phyloP scores from a whole-genome alignment of 1,140 invertebrate species.

The Aphidius gifuensis region DNA sequence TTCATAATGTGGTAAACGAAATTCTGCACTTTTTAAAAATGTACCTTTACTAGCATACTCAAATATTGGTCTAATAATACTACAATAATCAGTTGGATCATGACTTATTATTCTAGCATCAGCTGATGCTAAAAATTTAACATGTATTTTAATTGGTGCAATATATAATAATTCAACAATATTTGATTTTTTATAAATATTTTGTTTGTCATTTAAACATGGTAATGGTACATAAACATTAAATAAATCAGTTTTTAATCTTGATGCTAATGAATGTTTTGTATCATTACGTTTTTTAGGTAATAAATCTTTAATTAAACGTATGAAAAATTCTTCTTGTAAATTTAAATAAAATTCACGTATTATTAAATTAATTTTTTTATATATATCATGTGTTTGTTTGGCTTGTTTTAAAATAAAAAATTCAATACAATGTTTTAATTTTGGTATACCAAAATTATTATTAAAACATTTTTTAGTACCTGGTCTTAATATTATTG shows the following conservation, averaged over 20 bases:
- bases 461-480: constrained; percentile 45
- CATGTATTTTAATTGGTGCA: constrained; percentile 65
- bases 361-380: constrained; percentile 69
- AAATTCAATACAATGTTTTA: constrained; percentile 70
- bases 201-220: constrained; percentile 15
- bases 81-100: constrained; percentile 36
- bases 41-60: constrained; percentile 40
- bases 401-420: constrained; percentile 62
- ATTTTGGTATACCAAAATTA: constrained; percentile 49
- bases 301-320: constrained; percentile 39
- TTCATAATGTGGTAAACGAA: constrained; percentile 77
- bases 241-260: constrained; percentile 42
- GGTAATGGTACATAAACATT: constrained; percentile 33
- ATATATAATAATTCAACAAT: constrained; percentile 68
- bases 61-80: constrained; percentile 39
- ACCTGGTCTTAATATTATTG: constrained; percentile 69
- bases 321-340: constrained; percentile 67
- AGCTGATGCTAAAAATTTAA: constrained; percentile 61
- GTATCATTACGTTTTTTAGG: constrained; percentile 35
- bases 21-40: constrained; percentile 56
- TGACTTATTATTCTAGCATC: constrained; percentile 34
- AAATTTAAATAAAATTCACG: constrained; percentile 73
- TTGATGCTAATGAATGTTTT: constrained; percentile 41
- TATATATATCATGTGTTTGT: constrained; percentile 62
- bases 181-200: constrained; percentile 30